Evolutionary conservation across 2,113 vertebrate genomes (phyloP), one percentile per base, ranked within the genome.

Genomic region (Silurus meridionalis): DNA sequence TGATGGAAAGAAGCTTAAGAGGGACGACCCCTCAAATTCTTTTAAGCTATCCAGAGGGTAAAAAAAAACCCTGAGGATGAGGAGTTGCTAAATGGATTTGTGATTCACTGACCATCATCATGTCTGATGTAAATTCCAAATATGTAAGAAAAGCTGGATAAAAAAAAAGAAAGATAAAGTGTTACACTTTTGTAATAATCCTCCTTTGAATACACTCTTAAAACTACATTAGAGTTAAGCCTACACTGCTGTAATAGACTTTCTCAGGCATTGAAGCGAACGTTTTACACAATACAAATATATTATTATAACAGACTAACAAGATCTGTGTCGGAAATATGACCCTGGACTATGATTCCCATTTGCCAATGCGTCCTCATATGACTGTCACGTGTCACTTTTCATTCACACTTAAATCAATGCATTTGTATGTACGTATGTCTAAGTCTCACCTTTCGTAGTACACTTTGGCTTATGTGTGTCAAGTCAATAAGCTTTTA

Each of bases 1-100:
- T 21, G 50, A 79, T 66, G 61, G 74, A 85, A 85, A 85, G 74
- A 46, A 85, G 84, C 28, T 83, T 74, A 72, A 11, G 82, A 46
- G 28, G 55, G 60, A 79, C 6, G 25, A 46, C 23, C 37, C 37
- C 37, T 37, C 37, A 37, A 37, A 21, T 52, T 61, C n/a, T 53
- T 61, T 37, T 52, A 13, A 84, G 58, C 58, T 84, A 2, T 50
- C 17, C n/a, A 52, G 37, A n/a, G 28, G 9, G 57, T 15, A 8
- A 50, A 75, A 63, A 75, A 5, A 14, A 74, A 28, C 1, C 37
- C 14, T 8, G 4, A 25, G 2, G 23, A 55, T 37, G 19, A 57
- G 82, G 6, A 46, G 7, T 23, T 46, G 61, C n/a, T 28, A 58
- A 71, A 71, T 3, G 5, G 21, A 37, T 71, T 72, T 21, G 48